A percentile compares a stretch with the other conserved stretches of the same genome.
Conservation (phyloP, 2,888 invertebrate genomes). For the Machimus rusticus region DNA sequence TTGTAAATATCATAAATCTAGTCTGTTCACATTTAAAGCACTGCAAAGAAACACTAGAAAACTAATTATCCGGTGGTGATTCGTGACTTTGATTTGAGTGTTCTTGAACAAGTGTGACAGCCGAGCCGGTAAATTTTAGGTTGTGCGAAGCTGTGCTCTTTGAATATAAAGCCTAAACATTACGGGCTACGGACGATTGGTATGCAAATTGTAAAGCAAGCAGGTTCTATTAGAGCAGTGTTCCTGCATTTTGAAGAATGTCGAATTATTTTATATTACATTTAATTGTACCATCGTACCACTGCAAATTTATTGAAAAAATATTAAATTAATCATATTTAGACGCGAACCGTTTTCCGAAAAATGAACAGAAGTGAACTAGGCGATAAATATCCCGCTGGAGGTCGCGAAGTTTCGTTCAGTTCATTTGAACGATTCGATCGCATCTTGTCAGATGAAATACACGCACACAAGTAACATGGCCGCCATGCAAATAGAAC, state of each 20-base stretch:
- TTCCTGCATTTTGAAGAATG: background rate
- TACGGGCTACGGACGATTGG: too few relatives aligned
- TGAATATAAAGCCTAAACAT: too few relatives aligned
- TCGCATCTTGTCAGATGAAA: background rate
- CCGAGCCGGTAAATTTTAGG: too few relatives aligned
- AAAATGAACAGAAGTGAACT: background rate
- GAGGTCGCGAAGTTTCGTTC: background rate
- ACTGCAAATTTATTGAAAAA: background rate
- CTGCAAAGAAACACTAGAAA: too few relatives aligned
- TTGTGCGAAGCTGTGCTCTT: too few relatives aligned
- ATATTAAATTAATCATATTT: background rate
- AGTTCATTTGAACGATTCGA: background rate
- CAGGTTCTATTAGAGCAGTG: too few relatives aligned
- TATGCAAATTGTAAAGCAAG: too few relatives aligned
- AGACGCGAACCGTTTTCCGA: background rate
- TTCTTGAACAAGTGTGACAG: too few relatives aligned
- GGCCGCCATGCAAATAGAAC: conserved; percentile 50
- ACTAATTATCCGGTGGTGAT: too few relatives aligned
- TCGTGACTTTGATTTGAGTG: too few relatives aligned
- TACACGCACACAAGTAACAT: conserved; percentile 48
- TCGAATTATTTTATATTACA: background rate
- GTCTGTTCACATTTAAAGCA: too few relatives aligned
- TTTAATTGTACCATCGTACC: too few relatives aligned
- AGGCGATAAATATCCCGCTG: background rate
- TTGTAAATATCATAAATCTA: conserved; percentile 41